Conservation (phyloP, 2,797 vertebrate species). For the Zalophus californianus region DNA sequence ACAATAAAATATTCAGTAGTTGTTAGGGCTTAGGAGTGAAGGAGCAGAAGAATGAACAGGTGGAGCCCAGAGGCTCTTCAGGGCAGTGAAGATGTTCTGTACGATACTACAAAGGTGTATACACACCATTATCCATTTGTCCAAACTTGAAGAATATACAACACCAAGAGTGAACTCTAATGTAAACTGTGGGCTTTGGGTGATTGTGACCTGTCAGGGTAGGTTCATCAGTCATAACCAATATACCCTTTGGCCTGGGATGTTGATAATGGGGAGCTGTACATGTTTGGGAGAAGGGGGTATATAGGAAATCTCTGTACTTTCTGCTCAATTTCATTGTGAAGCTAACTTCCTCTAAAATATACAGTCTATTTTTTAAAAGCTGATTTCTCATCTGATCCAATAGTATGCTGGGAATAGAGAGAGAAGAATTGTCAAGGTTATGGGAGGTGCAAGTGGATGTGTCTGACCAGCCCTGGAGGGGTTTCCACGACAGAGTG, state of each 20-base stretch:
- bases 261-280: accelerated
- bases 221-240: no score
- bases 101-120: not conserved
- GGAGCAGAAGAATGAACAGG: not conserved
- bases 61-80: no score
- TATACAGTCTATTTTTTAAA: not conserved
- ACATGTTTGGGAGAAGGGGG: accelerated
- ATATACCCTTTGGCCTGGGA: no score
- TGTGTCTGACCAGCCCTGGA: no score
- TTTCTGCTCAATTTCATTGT: not conserved
- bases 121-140: not conserved
- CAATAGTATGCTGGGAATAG: not conserved
- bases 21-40: not conserved
- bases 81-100: not conserved
- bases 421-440: not conserved
- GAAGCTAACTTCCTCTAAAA: not conserved
- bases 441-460: no score
- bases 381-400: not conserved
- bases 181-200: not conserved
- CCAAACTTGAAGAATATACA: not conserved
- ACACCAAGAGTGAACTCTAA: not conserved
- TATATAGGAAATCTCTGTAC: not conserved
- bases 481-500: no score
- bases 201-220: no score
- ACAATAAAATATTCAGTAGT: not conserved